phyloP scores from a whole-genome alignment of 2,888 invertebrate genomes.

The Blomia tropicalis region DNA sequence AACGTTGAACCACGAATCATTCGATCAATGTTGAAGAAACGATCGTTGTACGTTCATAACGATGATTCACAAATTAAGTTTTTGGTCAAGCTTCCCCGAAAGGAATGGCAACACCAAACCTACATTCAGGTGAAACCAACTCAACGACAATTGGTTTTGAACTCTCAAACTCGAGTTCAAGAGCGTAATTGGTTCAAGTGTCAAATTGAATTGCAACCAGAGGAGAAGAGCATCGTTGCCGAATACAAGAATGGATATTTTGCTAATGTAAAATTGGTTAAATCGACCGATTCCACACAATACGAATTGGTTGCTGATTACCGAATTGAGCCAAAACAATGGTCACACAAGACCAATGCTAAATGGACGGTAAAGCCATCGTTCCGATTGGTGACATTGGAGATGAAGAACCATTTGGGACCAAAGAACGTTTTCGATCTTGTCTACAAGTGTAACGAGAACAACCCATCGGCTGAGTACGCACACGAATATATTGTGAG shows the following conservation, averaged over 20 bases:
- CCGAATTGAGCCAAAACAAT: background rate
- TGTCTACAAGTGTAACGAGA: background rate
- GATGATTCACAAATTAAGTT: background rate
- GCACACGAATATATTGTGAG: background rate
- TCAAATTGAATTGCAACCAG: background rate
- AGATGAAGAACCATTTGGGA: conserved; percentile 1
- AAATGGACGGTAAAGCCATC: background rate
- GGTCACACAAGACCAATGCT: background rate
- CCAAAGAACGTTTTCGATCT: background rate
- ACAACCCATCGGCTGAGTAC: background rate
- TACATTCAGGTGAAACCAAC: background rate
- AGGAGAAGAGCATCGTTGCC: background rate
- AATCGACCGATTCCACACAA: background rate
- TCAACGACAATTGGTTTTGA: background rate
- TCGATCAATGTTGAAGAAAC: background rate
- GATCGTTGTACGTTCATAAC: background rate
- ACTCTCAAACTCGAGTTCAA: background rate
- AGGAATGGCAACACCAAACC: background rate
- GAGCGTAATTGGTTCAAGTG: background rate
- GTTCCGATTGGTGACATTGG: background rate
- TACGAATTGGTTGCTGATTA: background rate
- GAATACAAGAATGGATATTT: conserved; percentile 8
- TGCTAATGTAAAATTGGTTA: background rate
- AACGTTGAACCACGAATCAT: background rate
- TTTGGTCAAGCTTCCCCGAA: background rate